phyloP scores from a whole-genome alignment of 2,888 invertebrate genomes.

The Agrenia bidenticulata region DNA sequence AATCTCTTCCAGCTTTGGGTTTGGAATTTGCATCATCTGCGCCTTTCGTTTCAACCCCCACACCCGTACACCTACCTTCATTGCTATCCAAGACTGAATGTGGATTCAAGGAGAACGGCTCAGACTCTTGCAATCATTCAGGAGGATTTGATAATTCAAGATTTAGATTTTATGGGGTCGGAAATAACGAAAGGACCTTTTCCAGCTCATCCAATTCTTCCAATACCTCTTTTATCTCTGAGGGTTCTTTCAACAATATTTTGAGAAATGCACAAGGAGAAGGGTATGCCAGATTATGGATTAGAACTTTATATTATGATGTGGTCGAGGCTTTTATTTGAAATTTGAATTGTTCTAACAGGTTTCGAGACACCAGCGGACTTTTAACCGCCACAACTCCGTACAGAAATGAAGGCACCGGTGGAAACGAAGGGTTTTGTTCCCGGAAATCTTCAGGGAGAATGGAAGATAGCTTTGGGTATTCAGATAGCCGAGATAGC shows the following conservation, averaged over 20 bases:
- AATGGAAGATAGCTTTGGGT: no score
- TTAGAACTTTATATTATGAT: no score
- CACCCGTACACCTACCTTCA: not conserved
- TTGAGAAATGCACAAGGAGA: constrained; percentile 11
- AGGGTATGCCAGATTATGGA: not conserved
- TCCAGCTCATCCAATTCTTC: constrained; percentile 36
- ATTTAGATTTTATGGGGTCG: constrained; percentile 17
- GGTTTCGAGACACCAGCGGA: not conserved
- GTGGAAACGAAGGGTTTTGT: no score
- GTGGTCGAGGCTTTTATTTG: no score
- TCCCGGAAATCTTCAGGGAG: no score
- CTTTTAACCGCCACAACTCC: not conserved
- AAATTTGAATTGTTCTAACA: not conserved
- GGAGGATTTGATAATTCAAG: not conserved
- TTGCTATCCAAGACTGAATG: not conserved
- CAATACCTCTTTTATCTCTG: constrained; percentile 25
- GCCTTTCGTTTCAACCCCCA: not conserved
- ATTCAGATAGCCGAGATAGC: no score
- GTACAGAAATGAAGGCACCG: not conserved
- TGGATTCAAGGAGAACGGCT: constrained; percentile 6
- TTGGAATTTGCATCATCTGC: constrained; percentile 1
- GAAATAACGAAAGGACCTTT: constrained; percentile 38
- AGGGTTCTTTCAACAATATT: constrained; percentile 10
- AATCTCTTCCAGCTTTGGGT: constrained; percentile 2
- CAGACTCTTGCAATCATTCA: not conserved